Evolutionary conservation across 2,797 vertebrate genomes (phyloP).

Genomic region (Lepilemur ruficaudatus): DNA sequence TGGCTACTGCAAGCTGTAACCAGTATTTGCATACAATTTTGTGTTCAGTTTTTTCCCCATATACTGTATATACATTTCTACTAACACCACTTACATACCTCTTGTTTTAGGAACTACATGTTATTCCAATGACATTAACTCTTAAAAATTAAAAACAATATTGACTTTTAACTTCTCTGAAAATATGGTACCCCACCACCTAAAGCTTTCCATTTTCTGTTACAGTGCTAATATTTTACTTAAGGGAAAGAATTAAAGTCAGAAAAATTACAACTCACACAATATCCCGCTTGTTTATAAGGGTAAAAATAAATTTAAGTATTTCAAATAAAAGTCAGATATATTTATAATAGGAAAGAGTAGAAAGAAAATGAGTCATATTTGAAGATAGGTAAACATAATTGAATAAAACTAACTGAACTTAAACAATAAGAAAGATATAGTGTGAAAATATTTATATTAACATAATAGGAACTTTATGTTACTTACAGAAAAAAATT

Average conservation of each 20-base stretch:
- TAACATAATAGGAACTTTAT: slow-evolving; percentile 9
- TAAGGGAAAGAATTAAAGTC: neutral
- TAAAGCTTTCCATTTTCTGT: neutral
- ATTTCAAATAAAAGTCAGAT: slow-evolving; percentile 32
- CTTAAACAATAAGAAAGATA: slow-evolving; percentile 39
- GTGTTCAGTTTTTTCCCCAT: neutral
- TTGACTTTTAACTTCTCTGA: neutral
- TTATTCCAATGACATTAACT: neutral
- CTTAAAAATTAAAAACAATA: neutral
- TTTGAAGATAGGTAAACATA: neutral
- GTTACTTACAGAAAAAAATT: neutral
- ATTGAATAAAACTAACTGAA: slow-evolving; percentile 11
- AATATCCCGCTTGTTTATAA: slow-evolving; percentile 12
- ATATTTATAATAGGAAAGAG: neutral
- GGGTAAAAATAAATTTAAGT: neutral
- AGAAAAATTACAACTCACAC: neutral
- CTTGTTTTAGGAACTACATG: neutral
- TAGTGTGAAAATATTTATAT: slow-evolving; percentile 27
- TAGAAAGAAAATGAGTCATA: neutral
- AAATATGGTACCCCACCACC: neutral
- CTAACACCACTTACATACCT: neutral
- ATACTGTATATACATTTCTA: neutral
- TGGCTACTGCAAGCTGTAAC: neutral
- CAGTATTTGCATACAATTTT: neutral
- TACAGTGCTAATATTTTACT: slow-evolving; percentile 9